Conservation (phyloP, 2,888 invertebrate genomes). For the Drosophila neotestacea region DNA sequence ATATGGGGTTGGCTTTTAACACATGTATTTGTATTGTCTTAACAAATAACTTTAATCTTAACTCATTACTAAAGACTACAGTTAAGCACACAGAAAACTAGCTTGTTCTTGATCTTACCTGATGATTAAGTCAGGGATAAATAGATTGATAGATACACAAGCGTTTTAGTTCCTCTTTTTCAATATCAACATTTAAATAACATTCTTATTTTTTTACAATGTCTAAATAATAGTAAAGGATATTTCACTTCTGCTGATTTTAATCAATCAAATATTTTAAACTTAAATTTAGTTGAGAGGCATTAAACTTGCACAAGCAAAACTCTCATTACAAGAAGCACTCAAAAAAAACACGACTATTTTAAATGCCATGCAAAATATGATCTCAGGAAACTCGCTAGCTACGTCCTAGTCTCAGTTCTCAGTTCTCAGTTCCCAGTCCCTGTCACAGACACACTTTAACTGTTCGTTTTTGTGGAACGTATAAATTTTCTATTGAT, state of each 20-base stretch:
- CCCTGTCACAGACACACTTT: slow-evolving; percentile 38
- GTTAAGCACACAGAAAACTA: background rate
- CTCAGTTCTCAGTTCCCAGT: background rate
- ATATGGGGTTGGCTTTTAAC: slow-evolving; percentile 12
- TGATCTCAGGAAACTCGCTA: slow-evolving; percentile 39
- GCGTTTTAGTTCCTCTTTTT: too few relatives aligned
- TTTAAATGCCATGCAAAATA: slow-evolving; percentile 41
- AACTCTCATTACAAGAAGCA: slow-evolving; percentile 10
- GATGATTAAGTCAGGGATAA: too few relatives aligned
- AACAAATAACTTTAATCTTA: slow-evolving; percentile 31
- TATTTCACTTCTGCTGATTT: background rate
- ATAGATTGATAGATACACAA: too few relatives aligned
- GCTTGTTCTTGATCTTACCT: too few relatives aligned
- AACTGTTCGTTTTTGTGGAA: slow-evolving; percentile 73
- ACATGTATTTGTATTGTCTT: slow-evolving; percentile 23
- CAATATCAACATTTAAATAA: too few relatives aligned
- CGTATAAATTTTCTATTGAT: slow-evolving; percentile 82
- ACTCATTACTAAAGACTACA: slow-evolving; percentile 23
- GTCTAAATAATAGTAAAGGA: too few relatives aligned
- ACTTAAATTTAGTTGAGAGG: background rate
- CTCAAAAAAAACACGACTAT: background rate
- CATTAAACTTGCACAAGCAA: slow-evolving; percentile 1
- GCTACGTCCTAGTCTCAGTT: slow-evolving; percentile 7
- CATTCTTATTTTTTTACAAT: too few relatives aligned
- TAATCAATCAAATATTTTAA: background rate